Conservation (phyloP, 2,888 invertebrate genomes). For the Melanchra persicariae region DNA sequence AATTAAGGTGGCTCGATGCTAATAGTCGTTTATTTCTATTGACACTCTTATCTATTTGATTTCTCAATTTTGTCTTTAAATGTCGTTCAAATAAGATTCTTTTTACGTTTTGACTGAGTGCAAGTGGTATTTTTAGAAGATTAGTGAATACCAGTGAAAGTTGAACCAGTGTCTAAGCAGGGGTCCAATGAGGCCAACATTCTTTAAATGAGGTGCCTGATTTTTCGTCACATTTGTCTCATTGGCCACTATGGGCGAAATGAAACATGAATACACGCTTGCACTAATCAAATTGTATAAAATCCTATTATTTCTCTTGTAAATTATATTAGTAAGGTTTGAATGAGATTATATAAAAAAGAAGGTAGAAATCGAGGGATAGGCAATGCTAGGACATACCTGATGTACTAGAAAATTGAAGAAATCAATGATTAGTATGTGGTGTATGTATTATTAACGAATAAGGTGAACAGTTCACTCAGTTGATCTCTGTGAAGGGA, state of each 20-base stretch:
- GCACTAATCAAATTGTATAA: constrained; percentile 34
- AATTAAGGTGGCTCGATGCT: constrained; percentile 26
- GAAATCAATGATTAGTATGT: constrained; percentile 7
- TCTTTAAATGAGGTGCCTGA: neutral
- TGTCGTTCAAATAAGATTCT: constrained; percentile 17
- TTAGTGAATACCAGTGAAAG: neutral
- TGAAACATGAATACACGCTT: neutral
- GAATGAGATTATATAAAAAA: constrained; percentile 35
- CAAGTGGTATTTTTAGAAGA: constrained; percentile 5
- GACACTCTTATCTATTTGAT: constrained; percentile 29
- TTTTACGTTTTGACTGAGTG: constrained; percentile 31
- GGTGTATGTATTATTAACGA: constrained; percentile 20
- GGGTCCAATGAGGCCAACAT: neutral
- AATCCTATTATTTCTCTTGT: constrained; percentile 20
- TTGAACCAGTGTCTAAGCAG: neutral
- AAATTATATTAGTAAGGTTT: constrained; percentile 28
- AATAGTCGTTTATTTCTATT: constrained; percentile 27
- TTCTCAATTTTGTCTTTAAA: constrained; percentile 12
- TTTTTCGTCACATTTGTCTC: neutral
- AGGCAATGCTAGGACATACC: constrained; percentile 20
- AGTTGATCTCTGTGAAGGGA: constrained; percentile 46
- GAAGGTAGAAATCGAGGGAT: constrained; percentile 3
- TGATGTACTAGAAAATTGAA: constrained; percentile 23
- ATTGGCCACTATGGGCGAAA: neutral
- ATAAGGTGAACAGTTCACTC: constrained; percentile 22